Conservation (phyloP, 2,113 vertebrate species). For the Rhinogobius similis region DNA sequence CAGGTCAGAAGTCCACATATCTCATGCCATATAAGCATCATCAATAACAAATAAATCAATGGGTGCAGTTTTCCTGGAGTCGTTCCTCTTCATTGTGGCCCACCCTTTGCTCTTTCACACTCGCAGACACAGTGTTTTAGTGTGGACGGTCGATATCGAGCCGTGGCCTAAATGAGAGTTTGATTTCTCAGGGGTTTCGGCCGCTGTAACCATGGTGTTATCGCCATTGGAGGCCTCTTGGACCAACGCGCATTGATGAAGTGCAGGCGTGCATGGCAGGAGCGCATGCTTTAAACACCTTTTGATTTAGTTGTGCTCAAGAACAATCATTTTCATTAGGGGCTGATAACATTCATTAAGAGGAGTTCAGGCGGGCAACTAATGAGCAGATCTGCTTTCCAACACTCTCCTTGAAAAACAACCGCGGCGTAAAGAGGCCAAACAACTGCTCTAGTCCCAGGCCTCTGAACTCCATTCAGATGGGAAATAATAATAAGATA, state of each 20-base stretch:
- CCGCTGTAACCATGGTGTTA: slow-evolving; percentile 47
- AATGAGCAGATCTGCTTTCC: slow-evolving; percentile 53
- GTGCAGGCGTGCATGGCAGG: slow-evolving; percentile 17
- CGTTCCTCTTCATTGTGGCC: slow-evolving; percentile 22
- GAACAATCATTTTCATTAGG: slow-evolving; percentile 68
- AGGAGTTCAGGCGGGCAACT: slow-evolving; percentile 37
- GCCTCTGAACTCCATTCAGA: not conserved
- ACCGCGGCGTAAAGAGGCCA: slow-evolving; percentile 7
- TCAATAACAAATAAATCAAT: slow-evolving; percentile 51
- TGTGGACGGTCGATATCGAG: slow-evolving; percentile 49
- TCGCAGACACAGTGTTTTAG: slow-evolving; percentile 10
- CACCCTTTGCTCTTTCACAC: slow-evolving; percentile 32
- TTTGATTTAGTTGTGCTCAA: slow-evolving; percentile 58
- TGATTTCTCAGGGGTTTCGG: slow-evolving; percentile 62
- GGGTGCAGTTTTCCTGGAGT: slow-evolving; percentile 16
- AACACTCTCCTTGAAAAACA: slow-evolving; percentile 48
- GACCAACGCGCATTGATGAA: slow-evolving; percentile 48
- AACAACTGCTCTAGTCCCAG: not conserved
- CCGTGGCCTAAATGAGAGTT: slow-evolving; percentile 66
- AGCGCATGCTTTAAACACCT: slow-evolving; percentile 46
- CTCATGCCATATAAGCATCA: slow-evolving; percentile 37
- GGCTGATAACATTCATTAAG: slow-evolving; percentile 59
- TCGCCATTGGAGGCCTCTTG: slow-evolving; percentile 51
- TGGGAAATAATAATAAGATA: no score
- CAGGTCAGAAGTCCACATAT: slow-evolving; percentile 44